Base-by-base conservation (phyloP, 2,797 vertebrate species). In the Ficedula albicollis region DNA sequence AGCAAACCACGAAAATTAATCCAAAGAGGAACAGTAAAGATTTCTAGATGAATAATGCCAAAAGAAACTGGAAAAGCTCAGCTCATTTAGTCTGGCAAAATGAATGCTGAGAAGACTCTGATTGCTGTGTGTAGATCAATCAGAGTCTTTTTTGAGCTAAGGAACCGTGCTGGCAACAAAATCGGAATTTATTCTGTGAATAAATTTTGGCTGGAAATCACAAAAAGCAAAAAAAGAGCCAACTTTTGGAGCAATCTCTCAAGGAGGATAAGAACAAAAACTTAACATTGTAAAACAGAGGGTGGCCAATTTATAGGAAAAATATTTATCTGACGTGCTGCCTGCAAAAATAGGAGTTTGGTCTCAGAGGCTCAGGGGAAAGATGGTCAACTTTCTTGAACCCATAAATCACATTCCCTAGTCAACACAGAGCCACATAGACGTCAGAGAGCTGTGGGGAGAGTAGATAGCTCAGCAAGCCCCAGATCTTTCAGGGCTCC, bases 191-290 rank as follows among this genome's bases (percentile, higher is more conserved):
- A 73, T 77, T 69, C 44, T 52, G 80, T 51, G 88, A 84, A 90
- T 74, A 95, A 87, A 70, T 91, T 91, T 89, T 90, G 90, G 63
- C 92, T 95, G 59, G 41, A 84, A 93, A 86, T 74, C 67, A 90
- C 25, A 93, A 86, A 95, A 94, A 72, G 36, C 74, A 54, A 66
- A 70, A 84, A 74, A 89, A 87, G 27, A 80, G 41, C 11, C 63
- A 89, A 52, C 20, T 79, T 87, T 52, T 87, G 60, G 89, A 96
- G 80, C 19, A 83, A 52, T 49, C 20, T 81, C 43, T 73, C 74
- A 84, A 63, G 15, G 49, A 77, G 49, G 18, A 49, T 77, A 66
- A 83, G 74, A 93, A 96, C 38, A 60, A 84, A 96, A 93, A 15
- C 15, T 56, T 52, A 80, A 62, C 15, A 1, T 67, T 59, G 34